Evolutionary conservation across 1,140 invertebrate species (phyloP).

Genomic region (Drosophila paulistorum): DNA sequence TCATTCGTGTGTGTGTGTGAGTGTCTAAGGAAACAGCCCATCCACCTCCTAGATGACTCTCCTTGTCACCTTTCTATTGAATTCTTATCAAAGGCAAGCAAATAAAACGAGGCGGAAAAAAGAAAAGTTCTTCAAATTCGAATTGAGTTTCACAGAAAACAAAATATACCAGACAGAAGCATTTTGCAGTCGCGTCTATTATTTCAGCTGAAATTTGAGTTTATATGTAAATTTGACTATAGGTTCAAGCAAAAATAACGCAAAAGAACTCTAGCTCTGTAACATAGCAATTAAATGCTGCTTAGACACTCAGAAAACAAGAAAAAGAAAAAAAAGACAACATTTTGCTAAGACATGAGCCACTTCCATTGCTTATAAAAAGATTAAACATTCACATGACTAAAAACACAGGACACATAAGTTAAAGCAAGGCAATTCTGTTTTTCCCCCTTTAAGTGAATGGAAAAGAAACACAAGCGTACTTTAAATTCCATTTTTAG

Average conservation of each 20-base stretch:
- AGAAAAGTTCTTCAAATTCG: slow-evolving; percentile 21
- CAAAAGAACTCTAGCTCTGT: neutral
- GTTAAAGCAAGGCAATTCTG: neutral
- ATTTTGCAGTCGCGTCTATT: slow-evolving; percentile 20
- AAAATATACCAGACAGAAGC: slow-evolving; percentile 6
- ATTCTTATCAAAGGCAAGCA: slow-evolving; percentile 26
- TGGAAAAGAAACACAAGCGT: neutral
- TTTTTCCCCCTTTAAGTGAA: neutral
- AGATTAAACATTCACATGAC: neutral
- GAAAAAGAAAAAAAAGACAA: neutral
- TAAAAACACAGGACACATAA: neutral
- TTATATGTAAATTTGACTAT: slow-evolving; percentile 27
- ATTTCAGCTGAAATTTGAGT: slow-evolving; percentile 34
- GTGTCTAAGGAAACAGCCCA: neutral
- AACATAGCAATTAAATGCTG: slow-evolving; percentile 26
- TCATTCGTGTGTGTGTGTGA: neutral
- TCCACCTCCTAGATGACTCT: neutral
- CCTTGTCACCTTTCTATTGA: slow-evolving; percentile 9
- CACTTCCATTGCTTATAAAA: neutral
- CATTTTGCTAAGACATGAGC: neutral
- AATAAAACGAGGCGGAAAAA: slow-evolving; percentile 16
- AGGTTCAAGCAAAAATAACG: neutral
- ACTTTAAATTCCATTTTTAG: slow-evolving; percentile 2
- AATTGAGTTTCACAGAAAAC: slow-evolving; percentile 27
- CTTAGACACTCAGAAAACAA: slow-evolving; percentile 1